Base-by-base conservation (phyloP, 2,888 invertebrate genomes). In the Cryptocephalus primarius region DNA sequence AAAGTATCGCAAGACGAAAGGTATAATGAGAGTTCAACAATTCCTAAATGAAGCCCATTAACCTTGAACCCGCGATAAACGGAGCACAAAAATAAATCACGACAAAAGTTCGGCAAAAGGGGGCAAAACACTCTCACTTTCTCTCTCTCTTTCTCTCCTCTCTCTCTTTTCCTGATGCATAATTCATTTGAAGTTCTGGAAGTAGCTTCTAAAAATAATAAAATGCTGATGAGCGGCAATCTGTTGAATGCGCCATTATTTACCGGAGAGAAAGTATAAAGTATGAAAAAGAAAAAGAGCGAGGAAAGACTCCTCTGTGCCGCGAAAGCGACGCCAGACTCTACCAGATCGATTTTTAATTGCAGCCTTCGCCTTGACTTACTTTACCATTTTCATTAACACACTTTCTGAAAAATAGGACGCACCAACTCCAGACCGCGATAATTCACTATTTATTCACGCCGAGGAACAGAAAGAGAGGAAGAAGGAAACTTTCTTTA, bases 361-460 rank as follows among this genome's bases (percentile, higher is more conserved):
- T 71, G 71, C 70, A 71, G 65, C 70, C 71, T 70, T 70, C 67
- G 70, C 71, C 71, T 71, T 71, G 71, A 70, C 71, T 70, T 65
- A 70, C 66, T 70, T 67, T 36, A 11, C 36, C 67, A 68, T 67
- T 69, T 70, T 70, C 70, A 70, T 70, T 70, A 70, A 68, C 67
- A 56, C 56, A 54, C 53, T 59, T 32, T 47, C 55, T 57, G 59
- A 60, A 60, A 61, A 60, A 62, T 60, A 54, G 60, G 60, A 57
- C 60, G 59, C 56, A 55, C 44, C 45, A 40, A 41, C 47, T 44
- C 57, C 58, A 50, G 60, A 59, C 56, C 32, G 55, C 55, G 58
- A 59, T 60, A 60, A 63, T 60, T 63, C 59, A 60, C 62, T 60
- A 62, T 62, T 61, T 61, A 61, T 61, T 61, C 60, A 60, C 61